Conservation (phyloP, 2,888 invertebrate species). For the Antheraea yamamai region DNA sequence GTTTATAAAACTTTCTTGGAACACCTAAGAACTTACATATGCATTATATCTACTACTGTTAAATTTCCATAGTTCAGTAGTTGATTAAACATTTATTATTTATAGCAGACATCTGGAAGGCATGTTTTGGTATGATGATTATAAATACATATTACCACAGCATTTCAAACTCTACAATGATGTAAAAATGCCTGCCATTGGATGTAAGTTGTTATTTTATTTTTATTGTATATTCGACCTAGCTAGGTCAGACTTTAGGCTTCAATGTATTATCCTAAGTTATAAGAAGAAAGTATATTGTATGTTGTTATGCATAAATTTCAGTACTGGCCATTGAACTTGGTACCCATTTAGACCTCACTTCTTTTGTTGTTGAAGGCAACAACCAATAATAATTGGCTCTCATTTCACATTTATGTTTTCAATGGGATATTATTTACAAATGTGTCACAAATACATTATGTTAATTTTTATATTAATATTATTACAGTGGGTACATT, state of each 20-base stretch:
- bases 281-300: too few relatives aligned
- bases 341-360: too few relatives aligned
- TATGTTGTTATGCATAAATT: too few relatives aligned
- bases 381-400: too few relatives aligned
- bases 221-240: background rate
- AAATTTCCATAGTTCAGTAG: background rate
- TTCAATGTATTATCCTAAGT: too few relatives aligned
- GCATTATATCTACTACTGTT: background rate
- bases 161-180: background rate
- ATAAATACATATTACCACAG: slow-evolving; percentile 10
- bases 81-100: background rate
- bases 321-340: too few relatives aligned
- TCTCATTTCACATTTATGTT: too few relatives aligned
- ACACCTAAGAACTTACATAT: background rate
- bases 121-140: background rate
- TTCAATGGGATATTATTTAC: background rate
- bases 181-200: background rate
- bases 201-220: background rate
- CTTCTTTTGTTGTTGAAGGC: too few relatives aligned
- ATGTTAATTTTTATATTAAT: background rate
- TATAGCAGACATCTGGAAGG: background rate
- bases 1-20: too few relatives aligned
- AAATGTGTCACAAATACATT: background rate
- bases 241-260: too few relatives aligned
- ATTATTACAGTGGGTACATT: slow-evolving; percentile 9